Evolutionary conservation across 2,113 vertebrate species (phyloP).

Genomic region (Poeciliopsis prolifica): DNA sequence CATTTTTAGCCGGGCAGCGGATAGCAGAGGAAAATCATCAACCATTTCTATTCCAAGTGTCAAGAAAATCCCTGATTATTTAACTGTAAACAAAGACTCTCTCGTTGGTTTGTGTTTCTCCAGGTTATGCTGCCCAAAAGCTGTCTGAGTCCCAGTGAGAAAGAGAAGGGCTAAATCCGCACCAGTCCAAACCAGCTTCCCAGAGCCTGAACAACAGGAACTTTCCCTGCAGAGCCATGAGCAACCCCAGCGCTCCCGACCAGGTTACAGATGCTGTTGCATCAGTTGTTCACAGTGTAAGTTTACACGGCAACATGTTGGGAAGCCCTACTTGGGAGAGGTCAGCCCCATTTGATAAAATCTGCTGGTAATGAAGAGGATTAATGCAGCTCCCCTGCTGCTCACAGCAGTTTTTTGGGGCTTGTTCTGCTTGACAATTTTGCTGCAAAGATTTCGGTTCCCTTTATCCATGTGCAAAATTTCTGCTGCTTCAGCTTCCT

Average conservation of each 20-base stretch:
- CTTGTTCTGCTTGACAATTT: neutral
- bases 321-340: neutral
- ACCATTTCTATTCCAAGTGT: neutral
- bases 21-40: neutral
- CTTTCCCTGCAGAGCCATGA: conserved; percentile 72
- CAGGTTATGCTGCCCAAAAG: conserved; percentile 86
- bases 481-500: conserved; percentile 58
- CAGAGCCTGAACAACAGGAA: conserved; percentile 38
- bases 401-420: neutral
- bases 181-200: conserved; percentile 48
- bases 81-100: conserved; percentile 7
- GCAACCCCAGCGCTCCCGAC: conserved; percentile 61
- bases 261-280: conserved; percentile 60
- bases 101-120: conserved; percentile 39
- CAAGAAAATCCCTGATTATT: neutral
- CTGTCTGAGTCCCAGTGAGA: conserved; percentile 82
- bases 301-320: conserved; percentile 36
- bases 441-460: conserved; percentile 3
- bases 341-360: conserved; percentile 20
- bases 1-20: too few species aligned
- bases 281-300: conserved; percentile 72
- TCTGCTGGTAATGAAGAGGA: conserved; percentile 1
- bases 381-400: neutral
- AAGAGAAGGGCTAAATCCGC: conserved; percentile 83
- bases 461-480: conserved; percentile 24